phyloP scores from a whole-genome alignment of 1,140 invertebrate genomes.

The Lucilia sericata region DNA sequence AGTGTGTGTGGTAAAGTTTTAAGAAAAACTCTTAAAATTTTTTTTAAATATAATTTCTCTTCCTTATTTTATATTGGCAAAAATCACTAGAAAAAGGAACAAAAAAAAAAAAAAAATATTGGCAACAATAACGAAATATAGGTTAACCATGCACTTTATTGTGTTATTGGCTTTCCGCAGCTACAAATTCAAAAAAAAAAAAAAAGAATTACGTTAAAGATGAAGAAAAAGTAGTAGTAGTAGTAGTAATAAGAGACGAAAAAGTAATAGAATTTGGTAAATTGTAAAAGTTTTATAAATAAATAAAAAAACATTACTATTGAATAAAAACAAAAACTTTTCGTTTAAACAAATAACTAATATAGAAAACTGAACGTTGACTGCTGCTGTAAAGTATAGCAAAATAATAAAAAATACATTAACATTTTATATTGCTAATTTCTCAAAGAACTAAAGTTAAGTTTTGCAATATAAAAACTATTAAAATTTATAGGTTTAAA shows the following conservation, averaged over 20 bases:
- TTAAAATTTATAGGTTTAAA: too few species aligned
- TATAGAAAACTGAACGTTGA: too few species aligned
- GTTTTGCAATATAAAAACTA: too few species aligned
- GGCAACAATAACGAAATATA: conserved; percentile 5
- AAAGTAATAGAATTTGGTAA: not conserved
- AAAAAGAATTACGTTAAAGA: not conserved
- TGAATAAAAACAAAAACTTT: conserved; percentile 24
- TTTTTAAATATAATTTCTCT: not conserved
- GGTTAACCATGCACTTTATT: conserved; percentile 7
- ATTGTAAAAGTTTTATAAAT: conserved; percentile 18
- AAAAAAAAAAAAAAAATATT: conserved; percentile 10
- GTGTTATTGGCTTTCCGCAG: not conserved
- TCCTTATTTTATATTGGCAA: conserved; percentile 19
- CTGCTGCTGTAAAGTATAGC: too few species aligned
- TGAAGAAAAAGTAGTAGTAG: not conserved
- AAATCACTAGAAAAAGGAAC: not conserved
- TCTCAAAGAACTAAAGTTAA: too few species aligned
- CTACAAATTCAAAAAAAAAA: too few species aligned
- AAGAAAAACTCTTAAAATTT: conserved; percentile 3
- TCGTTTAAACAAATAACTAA: not conserved
- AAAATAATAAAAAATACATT: too few species aligned
- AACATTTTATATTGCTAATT: too few species aligned
- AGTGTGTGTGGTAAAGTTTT: not conserved
- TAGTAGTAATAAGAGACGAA: not conserved
- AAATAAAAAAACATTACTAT: not conserved